Base-by-base conservation (phyloP, 2,888 invertebrate species). In the Lasioglossum leucozonium region DNA sequence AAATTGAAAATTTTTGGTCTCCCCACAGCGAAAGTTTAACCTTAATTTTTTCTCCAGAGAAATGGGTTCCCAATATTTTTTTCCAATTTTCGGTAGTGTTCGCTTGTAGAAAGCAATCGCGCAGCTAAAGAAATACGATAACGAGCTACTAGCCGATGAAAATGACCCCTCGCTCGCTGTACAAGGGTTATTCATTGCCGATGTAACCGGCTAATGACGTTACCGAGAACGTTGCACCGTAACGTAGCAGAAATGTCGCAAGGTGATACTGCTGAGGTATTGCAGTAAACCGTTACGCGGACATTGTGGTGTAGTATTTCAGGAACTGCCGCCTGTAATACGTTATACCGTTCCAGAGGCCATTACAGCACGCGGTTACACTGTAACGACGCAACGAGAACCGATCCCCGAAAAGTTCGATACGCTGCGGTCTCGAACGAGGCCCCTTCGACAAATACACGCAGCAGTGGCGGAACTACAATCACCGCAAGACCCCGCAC, bases 251-350 rank as follows among this genome's bases (percentile, higher is more conserved):
- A 40, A 84, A 58, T 71, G 75, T 72, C 65, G 85, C 71, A 72
- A 79, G 84, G 44, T 34, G 84, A 79, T 58, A 76, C 84, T 26
- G 51, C 6, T 55, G 69, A 81, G 67, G 67, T 76, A 34, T 55
- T 26, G 67, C 82, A 77, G 77, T 40, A 77, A 77, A 77, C 84
- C 82, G 84, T 77, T 84, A 82, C 82, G 62, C 6, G 82, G 67
- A 83, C 82, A 67, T 84, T 78, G 34, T 71, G 62, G 82, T 77
- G 62, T 74, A 71, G 73, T 42, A 69, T 84, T 82, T 73, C 82
- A 74, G 62, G 77, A 82, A 82, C 84, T 58, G 73, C 22, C 37
- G 40, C 26, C 62, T 69, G 10, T 69, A 69, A 62, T 51, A 44
- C 40, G 55, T 58, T 73, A 62, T 62, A 30, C 65, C 58, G 77